Percentiles rank a stretch among this genome's conserved stretches.
phyloP scores from a whole-genome alignment of 2,888 invertebrate genomes.

The Tipula helvola region DNA sequence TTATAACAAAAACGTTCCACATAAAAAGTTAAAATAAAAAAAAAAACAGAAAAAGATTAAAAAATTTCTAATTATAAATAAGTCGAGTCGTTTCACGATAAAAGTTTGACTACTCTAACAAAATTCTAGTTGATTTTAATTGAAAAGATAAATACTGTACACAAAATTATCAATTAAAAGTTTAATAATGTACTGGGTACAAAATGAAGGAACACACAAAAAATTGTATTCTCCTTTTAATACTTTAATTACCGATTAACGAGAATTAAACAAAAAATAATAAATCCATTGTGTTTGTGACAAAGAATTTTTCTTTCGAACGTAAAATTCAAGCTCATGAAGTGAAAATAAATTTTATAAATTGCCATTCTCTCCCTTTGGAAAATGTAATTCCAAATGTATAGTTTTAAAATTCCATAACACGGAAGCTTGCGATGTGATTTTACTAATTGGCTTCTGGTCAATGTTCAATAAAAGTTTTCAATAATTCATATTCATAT shows the following conservation, averaged over 20 bases:
- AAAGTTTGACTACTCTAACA: background rate
- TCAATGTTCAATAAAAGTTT: background rate
- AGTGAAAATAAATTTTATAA: too few relatives aligned
- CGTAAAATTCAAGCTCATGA: background rate
- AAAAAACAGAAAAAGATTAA: background rate
- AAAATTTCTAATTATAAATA: background rate
- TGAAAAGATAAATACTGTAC: background rate
- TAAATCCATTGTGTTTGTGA: too few relatives aligned
- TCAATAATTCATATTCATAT: background rate
- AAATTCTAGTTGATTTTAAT: background rate
- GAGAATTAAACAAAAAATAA: background rate
- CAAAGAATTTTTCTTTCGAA: too few relatives aligned
- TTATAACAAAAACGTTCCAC: background rate
- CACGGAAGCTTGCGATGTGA: too few relatives aligned
- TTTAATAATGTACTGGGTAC: background rate
- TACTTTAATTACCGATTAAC: background rate
- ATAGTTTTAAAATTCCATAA: too few relatives aligned
- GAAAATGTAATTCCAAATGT: too few relatives aligned
- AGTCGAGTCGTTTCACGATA: background rate
- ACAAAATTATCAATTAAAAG: background rate
- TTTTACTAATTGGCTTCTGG: too few relatives aligned
- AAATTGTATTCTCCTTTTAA: background rate
- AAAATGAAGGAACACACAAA: background rate
- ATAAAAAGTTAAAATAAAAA: background rate
- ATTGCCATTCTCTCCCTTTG: too few relatives aligned